phyloP scores from a whole-genome alignment of 2,113 vertebrate species.

The Agelaius tricolor region DNA sequence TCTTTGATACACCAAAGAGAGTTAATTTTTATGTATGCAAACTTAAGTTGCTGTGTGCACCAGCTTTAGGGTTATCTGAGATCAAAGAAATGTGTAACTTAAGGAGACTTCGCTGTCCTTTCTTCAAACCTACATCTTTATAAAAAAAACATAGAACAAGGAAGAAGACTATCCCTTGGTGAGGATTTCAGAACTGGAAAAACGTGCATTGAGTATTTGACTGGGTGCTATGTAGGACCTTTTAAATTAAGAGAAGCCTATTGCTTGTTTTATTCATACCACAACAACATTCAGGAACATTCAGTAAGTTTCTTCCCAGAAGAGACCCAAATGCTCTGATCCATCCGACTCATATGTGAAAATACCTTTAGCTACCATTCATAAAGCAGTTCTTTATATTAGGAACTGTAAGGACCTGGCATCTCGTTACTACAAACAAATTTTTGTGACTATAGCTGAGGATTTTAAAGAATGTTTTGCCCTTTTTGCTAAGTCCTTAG shows the following conservation, averaged over 20 bases:
- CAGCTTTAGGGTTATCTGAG: background rate
- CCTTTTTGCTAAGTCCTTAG: background rate
- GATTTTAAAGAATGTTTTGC: background rate
- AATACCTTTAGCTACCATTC: background rate
- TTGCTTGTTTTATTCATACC: background rate
- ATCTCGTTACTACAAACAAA: background rate
- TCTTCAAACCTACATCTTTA: background rate
- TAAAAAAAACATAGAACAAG: background rate
- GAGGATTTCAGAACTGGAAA: background rate
- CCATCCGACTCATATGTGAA: background rate
- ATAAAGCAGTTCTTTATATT: background rate
- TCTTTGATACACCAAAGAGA: background rate
- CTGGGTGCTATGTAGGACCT: background rate
- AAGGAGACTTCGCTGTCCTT: background rate
- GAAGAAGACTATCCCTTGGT: background rate
- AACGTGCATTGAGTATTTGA: background rate
- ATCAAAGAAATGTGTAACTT: background rate
- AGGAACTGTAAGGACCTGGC: background rate
- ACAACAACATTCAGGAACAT: background rate
- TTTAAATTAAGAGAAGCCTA: background rate
- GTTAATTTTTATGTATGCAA: background rate
- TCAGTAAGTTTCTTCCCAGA: background rate
- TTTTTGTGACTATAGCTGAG: background rate
- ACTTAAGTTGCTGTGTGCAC: background rate
- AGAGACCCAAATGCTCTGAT: background rate